A percentile compares a stretch with the other conserved stretches of the same genome.
Evolutionary conservation across 2,888 invertebrate species (phyloP).

Genomic region (Sinelater perroti): DNA sequence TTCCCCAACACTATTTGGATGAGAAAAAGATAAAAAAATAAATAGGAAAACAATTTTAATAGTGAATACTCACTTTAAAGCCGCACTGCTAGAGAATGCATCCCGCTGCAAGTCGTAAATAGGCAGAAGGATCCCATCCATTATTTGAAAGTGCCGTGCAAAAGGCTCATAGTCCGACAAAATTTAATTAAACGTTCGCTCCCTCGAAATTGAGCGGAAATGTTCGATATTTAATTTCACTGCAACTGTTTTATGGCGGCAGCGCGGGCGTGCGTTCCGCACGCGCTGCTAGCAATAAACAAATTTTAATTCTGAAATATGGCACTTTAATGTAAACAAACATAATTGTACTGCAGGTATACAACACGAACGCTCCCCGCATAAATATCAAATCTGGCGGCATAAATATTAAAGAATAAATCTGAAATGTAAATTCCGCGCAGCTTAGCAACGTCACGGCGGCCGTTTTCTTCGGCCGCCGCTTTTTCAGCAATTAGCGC

Average conservation of each 20-base stretch:
- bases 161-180: constrained; percentile 7
- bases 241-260: background rate
- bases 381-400: constrained; percentile 21
- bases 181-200: constrained; percentile 4
- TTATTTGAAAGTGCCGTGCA: background rate
- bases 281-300: constrained; percentile 1
- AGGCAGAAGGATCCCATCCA: background rate
- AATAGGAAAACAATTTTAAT: no score
- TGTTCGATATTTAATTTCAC: constrained; percentile 14
- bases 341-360: constrained; percentile 17
- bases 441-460: background rate
- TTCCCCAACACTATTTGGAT: no score
- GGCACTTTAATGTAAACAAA: constrained; percentile 18
- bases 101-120: background rate
- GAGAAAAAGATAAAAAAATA: no score
- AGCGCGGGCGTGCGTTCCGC: background rate
- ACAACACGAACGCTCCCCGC: constrained; percentile 24
- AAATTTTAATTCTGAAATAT: constrained; percentile 18
- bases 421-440: constrained; percentile 23
- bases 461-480: constrained; percentile 7
- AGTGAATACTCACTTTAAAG: no score
- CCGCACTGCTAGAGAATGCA: background rate
- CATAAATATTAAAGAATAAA: constrained; percentile 26
- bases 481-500: background rate
- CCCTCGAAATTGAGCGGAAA: constrained; percentile 8